Conservation (phyloP, 1,140 invertebrate genomes). For the Charaxes varanes region DNA sequence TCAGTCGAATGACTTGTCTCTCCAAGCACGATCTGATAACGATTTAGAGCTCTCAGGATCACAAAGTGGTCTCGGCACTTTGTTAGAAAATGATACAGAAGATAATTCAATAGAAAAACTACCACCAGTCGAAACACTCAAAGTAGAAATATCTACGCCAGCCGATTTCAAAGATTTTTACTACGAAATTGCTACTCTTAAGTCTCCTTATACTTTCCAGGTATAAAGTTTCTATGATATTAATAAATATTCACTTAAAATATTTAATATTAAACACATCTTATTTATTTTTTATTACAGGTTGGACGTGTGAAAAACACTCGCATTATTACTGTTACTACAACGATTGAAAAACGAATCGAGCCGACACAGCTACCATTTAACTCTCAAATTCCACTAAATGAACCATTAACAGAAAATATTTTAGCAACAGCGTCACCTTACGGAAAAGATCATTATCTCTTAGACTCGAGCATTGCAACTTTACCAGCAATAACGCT, state of each 20-base stretch:
- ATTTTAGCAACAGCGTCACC: constrained; percentile 86
- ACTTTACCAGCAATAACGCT: constrained; percentile 87
- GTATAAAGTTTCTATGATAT: too few relatives aligned
- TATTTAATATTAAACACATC: too few relatives aligned
- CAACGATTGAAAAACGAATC: constrained; percentile 85
- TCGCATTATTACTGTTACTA: constrained; percentile 88
- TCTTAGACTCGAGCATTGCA: constrained; percentile 84
- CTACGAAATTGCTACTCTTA: constrained; percentile 91
- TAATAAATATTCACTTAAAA: too few relatives aligned
- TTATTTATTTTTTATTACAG: constrained; percentile 70
- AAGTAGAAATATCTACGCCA: constrained; percentile 90
- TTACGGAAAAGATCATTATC: constrained; percentile 81
- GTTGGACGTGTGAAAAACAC: constrained; percentile 91
- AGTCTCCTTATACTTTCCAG: constrained; percentile 91
- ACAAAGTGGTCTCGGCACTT: constrained; percentile 75
- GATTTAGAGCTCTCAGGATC: constrained; percentile 82
- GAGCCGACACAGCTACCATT: constrained; percentile 74
- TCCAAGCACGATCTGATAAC: constrained; percentile 73
- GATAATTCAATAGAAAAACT: constrained; percentile 77
- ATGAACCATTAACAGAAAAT: constrained; percentile 89
- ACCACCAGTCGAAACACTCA: constrained; percentile 84
- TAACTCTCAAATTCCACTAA: constrained; percentile 75
- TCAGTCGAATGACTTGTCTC: constrained; percentile 58
- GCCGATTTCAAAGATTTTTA: constrained; percentile 88
- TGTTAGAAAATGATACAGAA: constrained; percentile 76